Evolutionary conservation across 1,140 invertebrate species (phyloP), one percentile per base, ranked within the genome.

Genomic region (Xylocopa sonorina): DNA sequence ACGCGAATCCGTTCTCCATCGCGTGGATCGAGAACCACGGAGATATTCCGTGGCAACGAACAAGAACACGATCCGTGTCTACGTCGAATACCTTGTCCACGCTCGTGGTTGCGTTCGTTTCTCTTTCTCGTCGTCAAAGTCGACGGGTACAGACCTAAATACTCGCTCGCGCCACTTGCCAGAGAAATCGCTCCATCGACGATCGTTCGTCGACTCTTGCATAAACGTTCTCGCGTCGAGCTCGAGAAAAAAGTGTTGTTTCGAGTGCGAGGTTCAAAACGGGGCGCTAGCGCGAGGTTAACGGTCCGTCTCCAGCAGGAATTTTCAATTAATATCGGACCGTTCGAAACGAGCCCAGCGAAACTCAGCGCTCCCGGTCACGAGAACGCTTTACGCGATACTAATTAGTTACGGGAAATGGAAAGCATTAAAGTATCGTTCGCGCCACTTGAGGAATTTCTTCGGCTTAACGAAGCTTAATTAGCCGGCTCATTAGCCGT

Each of bases 21-120:
- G 6, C 50, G n/a, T 14, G 12, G 9, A n/a, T 12, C 24, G 34
- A 55, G n/a, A 76, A 67, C 62, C 43, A 58, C 73, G 82, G 68
- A 85, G 67, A 85, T 84, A 85, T 84, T 71, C 63, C 82, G 63
- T 32, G 82, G 78, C 53, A 78, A 78, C 82, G 64, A 85, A 85
- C 81, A 84, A 74, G 82, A 81, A 85, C 74, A 77, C 51, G 48
- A 74, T 57, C 41, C 27, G 32, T 32, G 41, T 64, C 41, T 69
- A 80, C 18, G 21, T n/a, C 24, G 53, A 24, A 16, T 38, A 51
- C 24, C 38, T 10, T 34, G 3, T 41, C 57, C 16, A 9, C 50
- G 32, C 41, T 21, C 2, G 10, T 18, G 48, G 29, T 10, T 32
- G 5, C 32, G n/a, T 32, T 18, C 66, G 24, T 76, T 60, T 83